phyloP scores from a whole-genome alignment of 2,888 invertebrate genomes.

The Cryptocheilus praepositus region DNA sequence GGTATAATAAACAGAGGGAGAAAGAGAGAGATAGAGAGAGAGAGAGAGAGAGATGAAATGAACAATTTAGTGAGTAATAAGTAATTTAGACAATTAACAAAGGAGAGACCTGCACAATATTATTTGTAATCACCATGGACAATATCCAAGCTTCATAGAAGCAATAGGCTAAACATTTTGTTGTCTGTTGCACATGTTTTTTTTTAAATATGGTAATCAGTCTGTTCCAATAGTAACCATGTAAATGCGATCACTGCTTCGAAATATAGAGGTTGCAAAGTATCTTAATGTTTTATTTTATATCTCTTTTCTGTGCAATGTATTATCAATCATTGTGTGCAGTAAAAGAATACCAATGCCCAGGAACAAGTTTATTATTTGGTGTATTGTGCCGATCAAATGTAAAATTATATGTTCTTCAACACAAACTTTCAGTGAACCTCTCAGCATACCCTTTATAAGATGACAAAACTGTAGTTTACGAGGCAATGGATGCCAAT shows the following conservation, averaged over 20 bases:
- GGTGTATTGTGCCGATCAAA: too few relatives aligned
- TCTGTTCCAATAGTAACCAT: slow-evolving; percentile 12
- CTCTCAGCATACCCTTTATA: too few relatives aligned
- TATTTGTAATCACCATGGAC: slow-evolving; percentile 11
- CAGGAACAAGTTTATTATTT: too few relatives aligned
- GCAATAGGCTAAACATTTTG: background rate
- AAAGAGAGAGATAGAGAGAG: too few relatives aligned
- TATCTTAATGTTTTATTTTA: slow-evolving; percentile 11
- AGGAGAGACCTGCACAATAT: background rate
- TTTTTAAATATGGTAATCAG: background rate
- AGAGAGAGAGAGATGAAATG: background rate
- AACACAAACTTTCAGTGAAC: too few relatives aligned
- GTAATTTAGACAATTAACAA: too few relatives aligned
- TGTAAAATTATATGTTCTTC: too few relatives aligned
- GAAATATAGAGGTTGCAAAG: background rate
- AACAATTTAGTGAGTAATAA: background rate
- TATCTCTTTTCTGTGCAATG: slow-evolving; percentile 9
- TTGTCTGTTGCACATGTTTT: slow-evolving; percentile 1
- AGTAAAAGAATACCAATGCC: background rate
- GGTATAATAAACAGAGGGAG: too few relatives aligned
- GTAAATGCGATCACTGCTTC: background rate
- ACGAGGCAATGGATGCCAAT: background rate
- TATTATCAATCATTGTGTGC: background rate
- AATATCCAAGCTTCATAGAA: background rate
- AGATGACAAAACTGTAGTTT: slow-evolving; percentile 2